Conservation (phyloP, 53 echinoderm and acorn worm species). For the Apostichopus leukothele region DNA sequence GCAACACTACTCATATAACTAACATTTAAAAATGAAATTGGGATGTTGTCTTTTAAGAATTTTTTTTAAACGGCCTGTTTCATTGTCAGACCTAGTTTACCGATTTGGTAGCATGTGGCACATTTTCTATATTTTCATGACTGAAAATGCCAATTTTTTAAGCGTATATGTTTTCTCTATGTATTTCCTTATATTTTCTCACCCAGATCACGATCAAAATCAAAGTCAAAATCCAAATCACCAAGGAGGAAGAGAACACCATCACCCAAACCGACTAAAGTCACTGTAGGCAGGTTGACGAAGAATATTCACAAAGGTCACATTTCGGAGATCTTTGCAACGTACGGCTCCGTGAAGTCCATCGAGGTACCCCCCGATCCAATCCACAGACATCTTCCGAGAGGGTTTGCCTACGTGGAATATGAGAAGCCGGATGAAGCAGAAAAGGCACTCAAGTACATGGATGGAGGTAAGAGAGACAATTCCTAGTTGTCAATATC, state of each 20-base stretch:
- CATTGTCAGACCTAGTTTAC: too few species aligned
- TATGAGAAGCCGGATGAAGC: slow-evolving; percentile 85
- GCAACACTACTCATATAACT: too few species aligned
- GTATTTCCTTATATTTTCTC: neutral
- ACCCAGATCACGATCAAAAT: neutral
- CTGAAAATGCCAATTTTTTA: too few species aligned
- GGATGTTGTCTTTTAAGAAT: too few species aligned
- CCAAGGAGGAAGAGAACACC: slow-evolving; percentile 80
- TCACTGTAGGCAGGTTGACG: slow-evolving; percentile 85
- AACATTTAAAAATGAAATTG: too few species aligned
- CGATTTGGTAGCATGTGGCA: too few species aligned
- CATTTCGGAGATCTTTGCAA: slow-evolving; percentile 90
- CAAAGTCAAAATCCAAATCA: slow-evolving; percentile 69
- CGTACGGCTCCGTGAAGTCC: slow-evolving; percentile 80
- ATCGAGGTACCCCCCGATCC: slow-evolving; percentile 83
- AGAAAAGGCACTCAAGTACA: slow-evolving; percentile 89
- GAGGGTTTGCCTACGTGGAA: slow-evolving; percentile 77
- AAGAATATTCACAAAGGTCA: slow-evolving; percentile 94
- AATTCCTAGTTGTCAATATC: too few species aligned
- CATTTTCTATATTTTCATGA: too few species aligned
- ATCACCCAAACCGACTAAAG: slow-evolving; percentile 78
- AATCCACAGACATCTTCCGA: slow-evolving; percentile 64
- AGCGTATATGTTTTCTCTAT: neutral
- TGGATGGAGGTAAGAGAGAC: slow-evolving; percentile 85
- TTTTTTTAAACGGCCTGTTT: too few species aligned